These are phyloP conservation scores for Zaprionus inermis DNA, from an alignment of 1,140 invertebrate genomes.

Conservation along the genomic window DNA sequence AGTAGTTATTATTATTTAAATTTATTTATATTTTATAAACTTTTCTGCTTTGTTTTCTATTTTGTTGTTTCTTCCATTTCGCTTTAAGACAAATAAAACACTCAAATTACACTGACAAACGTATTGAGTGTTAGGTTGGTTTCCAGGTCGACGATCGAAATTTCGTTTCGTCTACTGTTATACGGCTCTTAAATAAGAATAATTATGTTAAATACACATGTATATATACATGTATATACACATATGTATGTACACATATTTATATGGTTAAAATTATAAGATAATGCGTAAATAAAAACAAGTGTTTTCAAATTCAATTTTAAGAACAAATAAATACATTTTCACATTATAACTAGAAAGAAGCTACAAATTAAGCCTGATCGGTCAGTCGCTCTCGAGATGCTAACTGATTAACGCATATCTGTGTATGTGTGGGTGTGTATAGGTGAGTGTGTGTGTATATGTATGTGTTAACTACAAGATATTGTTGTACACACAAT, in stretches of 20 bases:
- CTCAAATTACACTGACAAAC: conserved; percentile 2
- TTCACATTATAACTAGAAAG: conserved; percentile 34
- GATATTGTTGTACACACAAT: conserved; percentile 16
- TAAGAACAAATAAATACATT: conserved; percentile 61
- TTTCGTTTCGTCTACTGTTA: conserved; percentile 9
- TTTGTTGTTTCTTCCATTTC: conserved; percentile 23
- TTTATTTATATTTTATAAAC: conserved; percentile 63
- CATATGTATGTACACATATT: conserved; percentile 27
- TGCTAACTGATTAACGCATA: not conserved
- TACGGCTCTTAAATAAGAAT: conserved; percentile 59
- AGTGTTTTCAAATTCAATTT: conserved; percentile 50
- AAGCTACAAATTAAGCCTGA: conserved; percentile 40
- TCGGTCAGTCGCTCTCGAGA: conserved; percentile 28
- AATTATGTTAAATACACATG: conserved; percentile 44
- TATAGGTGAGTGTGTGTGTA: not conserved
- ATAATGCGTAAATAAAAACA: conserved; percentile 60
- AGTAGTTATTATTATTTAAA: conserved; percentile 78
- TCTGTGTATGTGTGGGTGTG: conserved; percentile 1
- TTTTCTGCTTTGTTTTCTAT: conserved; percentile 53
- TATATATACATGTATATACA: conserved; percentile 39
- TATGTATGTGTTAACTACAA: conserved; percentile 18
- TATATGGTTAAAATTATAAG: conserved; percentile 37
- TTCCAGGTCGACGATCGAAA: conserved; percentile 1
- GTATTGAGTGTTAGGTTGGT: conserved; percentile 22
- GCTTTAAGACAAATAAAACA: not conserved